phyloP scores from a whole-genome alignment of 2,113 vertebrate species.

The Dipodomys ordii region DNA sequence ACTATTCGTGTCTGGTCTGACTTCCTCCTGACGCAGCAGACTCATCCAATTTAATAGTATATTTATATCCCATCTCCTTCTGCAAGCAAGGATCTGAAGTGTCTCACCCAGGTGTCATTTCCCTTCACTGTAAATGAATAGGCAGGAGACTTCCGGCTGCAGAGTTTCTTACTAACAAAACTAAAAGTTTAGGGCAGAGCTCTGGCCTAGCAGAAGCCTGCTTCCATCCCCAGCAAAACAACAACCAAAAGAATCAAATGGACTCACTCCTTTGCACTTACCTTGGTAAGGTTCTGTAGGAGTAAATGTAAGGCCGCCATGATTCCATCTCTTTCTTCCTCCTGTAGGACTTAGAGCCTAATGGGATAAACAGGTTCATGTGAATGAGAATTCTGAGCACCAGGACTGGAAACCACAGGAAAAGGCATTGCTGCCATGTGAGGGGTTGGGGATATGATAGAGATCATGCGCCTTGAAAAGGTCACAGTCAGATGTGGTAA shows the following conservation, averaged over 20 bases:
- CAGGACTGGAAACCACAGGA: not conserved
- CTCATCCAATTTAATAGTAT: constrained; percentile 42
- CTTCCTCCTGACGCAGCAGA: constrained; percentile 12
- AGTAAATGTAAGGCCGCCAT: not conserved
- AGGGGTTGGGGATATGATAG: not conserved
- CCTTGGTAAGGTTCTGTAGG: not conserved
- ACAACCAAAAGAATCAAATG: not conserved
- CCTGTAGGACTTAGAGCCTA: not conserved
- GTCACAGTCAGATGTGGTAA: not conserved
- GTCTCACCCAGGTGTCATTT: constrained; percentile 58
- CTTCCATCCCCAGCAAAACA: not conserved
- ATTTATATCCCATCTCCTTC: constrained; percentile 44
- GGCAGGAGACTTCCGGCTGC: constrained; percentile 19
- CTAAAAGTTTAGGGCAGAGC: not conserved
- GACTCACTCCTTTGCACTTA: not conserved
- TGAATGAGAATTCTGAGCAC: not conserved
- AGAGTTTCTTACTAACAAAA: not conserved
- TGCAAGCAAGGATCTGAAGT: not conserved
- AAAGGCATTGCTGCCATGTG: not conserved
- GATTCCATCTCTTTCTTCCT: not conserved
- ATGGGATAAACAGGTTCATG: not conserved
- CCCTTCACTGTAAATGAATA: constrained; percentile 17
- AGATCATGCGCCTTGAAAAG: not conserved
- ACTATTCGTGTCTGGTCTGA: not conserved
- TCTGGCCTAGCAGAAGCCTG: not conserved